Percentiles rank a stretch among this genome's conserved stretches.
These are phyloP conservation scores for Okapia johnstoni DNA, from an alignment of 2,113 vertebrate genomes.

Conservation along the genomic window DNA sequence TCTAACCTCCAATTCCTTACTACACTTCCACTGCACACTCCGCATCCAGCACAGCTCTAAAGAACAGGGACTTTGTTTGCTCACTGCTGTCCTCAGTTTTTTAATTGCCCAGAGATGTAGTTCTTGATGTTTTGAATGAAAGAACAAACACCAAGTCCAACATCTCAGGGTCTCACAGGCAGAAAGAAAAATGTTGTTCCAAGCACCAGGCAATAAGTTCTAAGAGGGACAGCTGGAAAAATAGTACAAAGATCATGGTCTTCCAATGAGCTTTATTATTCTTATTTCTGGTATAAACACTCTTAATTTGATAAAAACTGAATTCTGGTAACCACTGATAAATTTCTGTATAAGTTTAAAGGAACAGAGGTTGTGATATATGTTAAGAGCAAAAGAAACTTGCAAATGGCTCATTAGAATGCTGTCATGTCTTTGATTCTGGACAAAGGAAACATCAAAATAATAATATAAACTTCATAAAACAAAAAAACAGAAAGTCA, in stretches of 20 bases:
- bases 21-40: background rate
- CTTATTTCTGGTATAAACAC: slow-evolving; percentile 9
- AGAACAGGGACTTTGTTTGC: background rate
- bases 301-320: background rate
- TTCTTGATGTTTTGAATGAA: slow-evolving; percentile 37
- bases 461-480: slow-evolving; percentile 16
- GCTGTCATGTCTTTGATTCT: background rate
- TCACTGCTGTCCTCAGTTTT: background rate
- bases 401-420: background rate
- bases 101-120: background rate
- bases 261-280: slow-evolving; percentile 16
- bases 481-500: background rate
- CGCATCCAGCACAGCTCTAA: background rate
- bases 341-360: background rate
- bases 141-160: slow-evolving; percentile 37
- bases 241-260: slow-evolving; percentile 15
- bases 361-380: background rate
- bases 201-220: slow-evolving; percentile 51
- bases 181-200: slow-evolving; percentile 52
- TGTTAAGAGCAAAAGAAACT: background rate
- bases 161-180: background rate
- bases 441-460: background rate
- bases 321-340: background rate
- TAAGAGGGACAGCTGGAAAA: slow-evolving; percentile 66
- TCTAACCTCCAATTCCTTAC: background rate